Evolutionary conservation across 2,888 invertebrate species (phyloP), one percentile per base, ranked within the genome.

Genomic region (Cremastinae sp.): DNA sequence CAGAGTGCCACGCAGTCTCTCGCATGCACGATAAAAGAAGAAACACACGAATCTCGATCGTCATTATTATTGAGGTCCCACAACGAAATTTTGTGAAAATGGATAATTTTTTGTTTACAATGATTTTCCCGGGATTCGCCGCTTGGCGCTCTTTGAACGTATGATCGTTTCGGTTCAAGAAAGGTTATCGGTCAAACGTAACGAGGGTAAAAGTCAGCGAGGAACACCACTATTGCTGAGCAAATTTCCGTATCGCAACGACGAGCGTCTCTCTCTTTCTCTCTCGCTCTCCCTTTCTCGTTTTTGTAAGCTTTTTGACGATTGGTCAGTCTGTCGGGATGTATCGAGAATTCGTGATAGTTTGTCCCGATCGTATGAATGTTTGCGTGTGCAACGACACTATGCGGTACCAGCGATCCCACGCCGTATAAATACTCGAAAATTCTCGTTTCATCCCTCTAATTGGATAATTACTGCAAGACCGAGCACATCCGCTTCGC

Each of bases 171-270:
- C 62, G 68, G 85, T 82, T 83, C 82, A 84, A 22, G 28, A 49
- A 47, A 79, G 87, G 87, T 87, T 87, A 87, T 87, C 87, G 28
- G 5, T 56, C 4, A 10, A 20, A 36, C 4, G 56, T 12, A 28
- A 62, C 78, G 79, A 80, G 84, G 83, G 80, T 83, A 86, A 86
- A 87, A 86, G 86, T 87, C 86, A 85, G 82, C 81, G 81, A 79
- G 83, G 81, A 80, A 45, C 66, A 18, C 22, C 34, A n/a, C n/a
- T n/a, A 28, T 16, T 28, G 34, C 56, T 18, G 16, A 58, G 14
- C 69, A 12, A 51, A 64, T 1, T 47, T 51, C 51, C 10, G 1
- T 41, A 62, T 72, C 71, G 59, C 53, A 56, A 71, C 74, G 62
- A 75, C 62, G 53, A 73, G 74, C 74, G 70, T 75, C 70, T 61